Evolutionary conservation across 1,140 invertebrate genomes (phyloP).

Genomic region (Saccostrea echinata): DNA sequence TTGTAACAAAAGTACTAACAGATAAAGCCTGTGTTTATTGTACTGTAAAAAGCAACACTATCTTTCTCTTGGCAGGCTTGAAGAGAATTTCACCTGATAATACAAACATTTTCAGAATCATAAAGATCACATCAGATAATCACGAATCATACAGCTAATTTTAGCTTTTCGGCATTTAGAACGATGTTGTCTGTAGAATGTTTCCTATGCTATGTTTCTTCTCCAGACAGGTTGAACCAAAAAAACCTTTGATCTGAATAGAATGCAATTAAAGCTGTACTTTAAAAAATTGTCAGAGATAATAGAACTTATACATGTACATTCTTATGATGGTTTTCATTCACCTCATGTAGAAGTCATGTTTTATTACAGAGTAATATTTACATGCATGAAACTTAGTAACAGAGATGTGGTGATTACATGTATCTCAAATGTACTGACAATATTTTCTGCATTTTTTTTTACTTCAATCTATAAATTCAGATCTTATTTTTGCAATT

Average conservation of each 20-base stretch:
- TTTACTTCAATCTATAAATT: no score
- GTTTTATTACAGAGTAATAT: no score
- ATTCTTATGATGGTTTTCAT: no score
- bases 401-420: no score
- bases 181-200: conserved; percentile 4
- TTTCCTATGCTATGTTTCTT: conserved; percentile 13
- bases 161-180: not conserved
- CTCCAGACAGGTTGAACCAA: not conserved
- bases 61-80: conserved; percentile 19
- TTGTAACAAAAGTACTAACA: not conserved
- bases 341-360: no score
- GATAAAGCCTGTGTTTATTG: not conserved
- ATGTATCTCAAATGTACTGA: no score
- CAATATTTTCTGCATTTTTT: no score
- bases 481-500: no score
- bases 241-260: conserved; percentile 21
- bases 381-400: no score
- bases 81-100: conserved; percentile 24
- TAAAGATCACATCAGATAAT: conserved; percentile 37
- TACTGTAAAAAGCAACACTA: conserved; percentile 5
- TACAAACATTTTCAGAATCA: conserved; percentile 16
- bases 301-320: no score
- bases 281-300: not conserved
- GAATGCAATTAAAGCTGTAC: not conserved
- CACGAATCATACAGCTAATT: conserved; percentile 14